These are phyloP conservation scores for Villa cingulata DNA, from an alignment of 2,888 invertebrate species.

Conservation along the genomic window DNA sequence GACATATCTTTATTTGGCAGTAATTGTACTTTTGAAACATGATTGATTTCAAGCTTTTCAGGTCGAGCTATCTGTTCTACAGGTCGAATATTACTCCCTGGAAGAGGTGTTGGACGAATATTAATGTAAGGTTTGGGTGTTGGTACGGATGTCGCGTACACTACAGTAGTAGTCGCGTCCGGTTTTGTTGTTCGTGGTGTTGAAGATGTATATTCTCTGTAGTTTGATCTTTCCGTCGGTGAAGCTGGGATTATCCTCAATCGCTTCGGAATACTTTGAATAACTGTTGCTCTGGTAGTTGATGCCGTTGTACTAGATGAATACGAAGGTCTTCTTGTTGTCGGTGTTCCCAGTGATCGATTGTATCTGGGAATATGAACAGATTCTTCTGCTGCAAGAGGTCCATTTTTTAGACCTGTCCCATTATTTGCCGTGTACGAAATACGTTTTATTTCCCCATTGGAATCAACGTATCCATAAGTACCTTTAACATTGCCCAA, in stretches of 20 bases:
- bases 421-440: slow-evolving; percentile 50
- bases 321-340: slow-evolving; percentile 43
- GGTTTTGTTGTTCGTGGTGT: slow-evolving; percentile 4
- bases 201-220: slow-evolving; percentile 1
- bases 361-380: slow-evolving; percentile 27
- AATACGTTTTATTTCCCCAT: slow-evolving; percentile 65
- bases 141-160: slow-evolving; percentile 22
- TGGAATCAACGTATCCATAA: slow-evolving; percentile 65
- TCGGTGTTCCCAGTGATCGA: slow-evolving; percentile 37
- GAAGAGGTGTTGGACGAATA: slow-evolving; percentile 17
- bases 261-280: slow-evolving; percentile 50
- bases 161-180: slow-evolving; percentile 20
- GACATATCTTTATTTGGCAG: slow-evolving; percentile 9
- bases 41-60: slow-evolving; percentile 18
- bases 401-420: slow-evolving; percentile 34
- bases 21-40: slow-evolving; percentile 14
- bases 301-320: slow-evolving; percentile 35
- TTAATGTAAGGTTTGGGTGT: slow-evolving; percentile 16
- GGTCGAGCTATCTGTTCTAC: slow-evolving; percentile 12
- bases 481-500: slow-evolving; percentile 70
- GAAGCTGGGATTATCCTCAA: slow-evolving; percentile 33
- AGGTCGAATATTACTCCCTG: slow-evolving; percentile 9
- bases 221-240: slow-evolving; percentile 10
- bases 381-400: slow-evolving; percentile 26
- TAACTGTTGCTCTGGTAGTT: slow-evolving; percentile 45